Evolutionary conservation across 2,797 vertebrate genomes (phyloP).

Genomic region (Phataginus tetradactyla): DNA sequence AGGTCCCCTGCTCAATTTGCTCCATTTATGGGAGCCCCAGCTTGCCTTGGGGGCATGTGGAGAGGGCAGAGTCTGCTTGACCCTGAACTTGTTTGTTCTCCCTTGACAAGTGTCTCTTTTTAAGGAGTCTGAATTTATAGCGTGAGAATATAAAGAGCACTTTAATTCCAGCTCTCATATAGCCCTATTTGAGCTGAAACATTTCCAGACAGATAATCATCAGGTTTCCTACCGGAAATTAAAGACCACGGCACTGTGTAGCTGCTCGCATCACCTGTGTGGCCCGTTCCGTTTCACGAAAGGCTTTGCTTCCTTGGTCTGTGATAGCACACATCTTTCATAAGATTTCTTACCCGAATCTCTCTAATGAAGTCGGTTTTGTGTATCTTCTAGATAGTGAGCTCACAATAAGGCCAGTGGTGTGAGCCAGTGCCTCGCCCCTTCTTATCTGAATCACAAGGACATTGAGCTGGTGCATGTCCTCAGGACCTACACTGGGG

Average conservation of each 20-base stretch:
- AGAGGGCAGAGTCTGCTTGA: neutral
- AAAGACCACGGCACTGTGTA: neutral
- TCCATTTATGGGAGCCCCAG: neutral
- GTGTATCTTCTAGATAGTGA: constrained; percentile 49
- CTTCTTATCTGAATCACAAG: neutral
- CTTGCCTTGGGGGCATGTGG: neutral
- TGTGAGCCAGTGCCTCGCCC: neutral
- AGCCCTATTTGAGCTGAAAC: neutral
- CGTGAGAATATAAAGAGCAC: neutral
- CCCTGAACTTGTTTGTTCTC: neutral
- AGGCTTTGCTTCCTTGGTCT: neutral
- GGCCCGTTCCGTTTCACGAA: neutral
- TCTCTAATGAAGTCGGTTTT: neutral
- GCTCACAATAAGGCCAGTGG: neutral
- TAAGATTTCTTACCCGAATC: constrained; percentile 52
- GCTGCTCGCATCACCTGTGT: neutral
- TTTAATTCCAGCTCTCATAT: neutral
- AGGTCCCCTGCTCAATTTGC: neutral
- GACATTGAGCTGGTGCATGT: accelerated
- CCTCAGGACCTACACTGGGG: neutral
- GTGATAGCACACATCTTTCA: constrained; percentile 48
- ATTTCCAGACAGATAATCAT: constrained; percentile 53
- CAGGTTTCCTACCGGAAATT: constrained; percentile 68
- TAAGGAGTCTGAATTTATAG: neutral
- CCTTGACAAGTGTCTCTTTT: neutral